Evolutionary conservation across 2,888 invertebrate species (phyloP).

Genomic region (Smittia sp.): DNA sequence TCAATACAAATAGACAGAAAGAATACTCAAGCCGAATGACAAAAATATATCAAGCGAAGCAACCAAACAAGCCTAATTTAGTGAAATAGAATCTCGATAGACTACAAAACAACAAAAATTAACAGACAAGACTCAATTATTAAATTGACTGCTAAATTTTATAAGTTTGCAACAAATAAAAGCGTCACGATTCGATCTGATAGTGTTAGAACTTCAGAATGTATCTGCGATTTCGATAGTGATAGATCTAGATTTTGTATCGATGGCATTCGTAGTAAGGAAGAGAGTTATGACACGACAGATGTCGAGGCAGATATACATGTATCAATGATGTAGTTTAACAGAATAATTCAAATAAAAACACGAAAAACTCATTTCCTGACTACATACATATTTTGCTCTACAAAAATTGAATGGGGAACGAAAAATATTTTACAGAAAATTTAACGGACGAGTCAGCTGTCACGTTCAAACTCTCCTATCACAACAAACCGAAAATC

Average conservation of each 20-base stretch:
- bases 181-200: background rate
- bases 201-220: background rate
- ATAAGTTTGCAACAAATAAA: constrained; percentile 11
- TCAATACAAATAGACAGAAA: background rate
- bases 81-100: background rate
- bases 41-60: background rate
- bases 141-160: constrained; percentile 15
- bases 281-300: background rate
- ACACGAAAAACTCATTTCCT: too few relatives aligned
- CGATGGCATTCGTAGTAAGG: background rate
- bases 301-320: background rate
- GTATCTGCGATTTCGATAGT: background rate
- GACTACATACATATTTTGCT: too few relatives aligned
- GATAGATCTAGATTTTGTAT: constrained; percentile 21
- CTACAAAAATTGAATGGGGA: too few relatives aligned
- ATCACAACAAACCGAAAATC: too few relatives aligned
- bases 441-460: too few relatives aligned
- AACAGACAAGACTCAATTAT: constrained; percentile 23
- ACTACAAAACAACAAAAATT: background rate
- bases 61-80: constrained; percentile 17
- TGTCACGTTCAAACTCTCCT: too few relatives aligned
- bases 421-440: too few relatives aligned
- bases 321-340: constrained; percentile 7
- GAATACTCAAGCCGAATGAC: constrained; percentile 1
- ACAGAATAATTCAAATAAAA: constrained; percentile 5